Conservation (phyloP, 2,113 vertebrate species). For the Sapajus apella region DNA sequence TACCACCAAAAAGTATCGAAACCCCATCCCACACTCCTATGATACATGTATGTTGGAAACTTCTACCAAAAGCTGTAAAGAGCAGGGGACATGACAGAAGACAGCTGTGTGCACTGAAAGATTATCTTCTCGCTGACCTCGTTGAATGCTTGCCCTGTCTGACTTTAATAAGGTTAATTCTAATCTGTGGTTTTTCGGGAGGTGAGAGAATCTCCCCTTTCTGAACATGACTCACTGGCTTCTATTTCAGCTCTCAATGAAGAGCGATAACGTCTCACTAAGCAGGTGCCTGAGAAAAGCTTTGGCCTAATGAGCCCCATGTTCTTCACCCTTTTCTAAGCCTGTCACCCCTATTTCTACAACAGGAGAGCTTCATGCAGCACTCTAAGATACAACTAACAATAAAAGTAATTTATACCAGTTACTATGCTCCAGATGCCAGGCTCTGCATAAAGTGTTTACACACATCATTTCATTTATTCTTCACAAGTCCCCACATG, state of each 20-base stretch:
- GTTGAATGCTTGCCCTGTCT: neutral
- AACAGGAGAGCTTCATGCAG: neutral
- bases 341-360: neutral
- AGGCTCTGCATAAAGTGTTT: neutral
- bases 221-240: neutral
- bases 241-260: neutral
- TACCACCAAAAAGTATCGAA: neutral
- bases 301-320: neutral
- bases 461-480: accelerated
- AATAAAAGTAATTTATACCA: neutral
- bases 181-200: neutral
- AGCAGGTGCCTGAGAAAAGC: neutral
- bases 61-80: neutral
- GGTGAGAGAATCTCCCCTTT: slow-evolving; percentile 17
- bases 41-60: neutral
- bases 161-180: neutral
- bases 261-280: neutral
- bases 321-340: neutral
- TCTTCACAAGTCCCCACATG: neutral
- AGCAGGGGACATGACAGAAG: neutral
- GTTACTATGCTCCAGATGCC: neutral
- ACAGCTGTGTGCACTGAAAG: neutral
- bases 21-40: no score
- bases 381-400: neutral
- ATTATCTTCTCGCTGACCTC: neutral